Conservation (phyloP, 2,888 invertebrate species). For the Vesta saturnalis region DNA sequence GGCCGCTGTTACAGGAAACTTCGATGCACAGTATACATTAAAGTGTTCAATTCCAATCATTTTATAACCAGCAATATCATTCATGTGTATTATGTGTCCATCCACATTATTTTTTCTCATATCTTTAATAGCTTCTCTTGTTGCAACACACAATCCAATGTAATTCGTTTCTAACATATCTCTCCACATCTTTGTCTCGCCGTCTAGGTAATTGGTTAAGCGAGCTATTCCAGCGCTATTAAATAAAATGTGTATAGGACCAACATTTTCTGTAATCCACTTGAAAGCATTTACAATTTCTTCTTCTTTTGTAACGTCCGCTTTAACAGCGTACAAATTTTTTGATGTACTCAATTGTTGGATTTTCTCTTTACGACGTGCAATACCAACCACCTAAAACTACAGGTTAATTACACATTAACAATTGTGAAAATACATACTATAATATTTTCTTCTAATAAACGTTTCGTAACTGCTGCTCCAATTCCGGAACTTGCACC, state of each 20-base stretch:
- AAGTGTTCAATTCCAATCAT: conserved; percentile 40
- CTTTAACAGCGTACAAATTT: background rate
- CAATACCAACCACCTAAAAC: background rate
- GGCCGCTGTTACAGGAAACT: conserved; percentile 64
- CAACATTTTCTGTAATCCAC: conserved; percentile 39
- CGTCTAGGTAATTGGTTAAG: conserved; percentile 34
- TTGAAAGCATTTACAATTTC: conserved; percentile 21
- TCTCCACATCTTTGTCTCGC: conserved; percentile 32
- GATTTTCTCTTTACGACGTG: conserved; percentile 2
- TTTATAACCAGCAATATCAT: conserved; percentile 16
- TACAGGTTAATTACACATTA: background rate
- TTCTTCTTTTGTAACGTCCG: conserved; percentile 10
- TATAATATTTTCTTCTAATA: background rate
- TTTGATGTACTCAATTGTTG: background rate
- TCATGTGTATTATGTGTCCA: conserved; percentile 31
- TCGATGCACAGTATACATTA: conserved; percentile 64
- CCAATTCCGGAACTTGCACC: conserved; percentile 21
- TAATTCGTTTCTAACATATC: conserved; percentile 27
- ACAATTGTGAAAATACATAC: background rate
- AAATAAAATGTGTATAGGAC: conserved; percentile 44
- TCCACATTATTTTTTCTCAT: conserved; percentile 24
- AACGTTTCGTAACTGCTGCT: conserved; percentile 14
- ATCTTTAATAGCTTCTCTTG: conserved; percentile 43
- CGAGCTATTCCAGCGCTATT: conserved; percentile 44
- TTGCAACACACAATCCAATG: conserved; percentile 22